Evolutionary conservation across 2,113 vertebrate genomes (phyloP).

Genomic region (Chauna torquata): DNA sequence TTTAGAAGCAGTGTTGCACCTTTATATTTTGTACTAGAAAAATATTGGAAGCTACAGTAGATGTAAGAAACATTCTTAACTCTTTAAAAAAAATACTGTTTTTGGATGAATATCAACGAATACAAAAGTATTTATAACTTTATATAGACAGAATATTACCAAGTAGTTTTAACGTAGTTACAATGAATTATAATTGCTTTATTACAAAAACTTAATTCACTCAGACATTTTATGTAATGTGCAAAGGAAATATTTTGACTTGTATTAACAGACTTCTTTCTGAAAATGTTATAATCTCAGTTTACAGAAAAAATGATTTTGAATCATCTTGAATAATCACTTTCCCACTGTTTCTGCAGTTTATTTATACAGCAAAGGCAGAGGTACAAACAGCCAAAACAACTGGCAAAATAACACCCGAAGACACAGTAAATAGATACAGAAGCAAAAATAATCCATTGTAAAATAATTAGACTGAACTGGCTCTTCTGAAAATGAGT

Average conservation of each 20-base stretch:
- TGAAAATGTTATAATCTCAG: not conserved
- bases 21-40: constrained; percentile 13
- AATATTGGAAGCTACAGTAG: not conserved
- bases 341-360: not conserved
- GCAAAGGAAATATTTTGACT: constrained; percentile 33
- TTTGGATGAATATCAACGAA: not conserved
- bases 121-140: not conserved
- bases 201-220: constrained; percentile 18
- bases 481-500: not conserved
- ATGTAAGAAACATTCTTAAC: not conserved
- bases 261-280: not conserved
- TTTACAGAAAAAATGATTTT: not conserved
- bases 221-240: not conserved
- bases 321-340: not conserved
- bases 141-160: not conserved
- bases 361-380: not conserved
- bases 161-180: constrained; percentile 23
- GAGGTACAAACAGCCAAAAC: not conserved
- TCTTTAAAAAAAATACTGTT: constrained; percentile 12
- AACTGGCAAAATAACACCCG: not conserved
- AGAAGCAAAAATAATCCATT: not conserved
- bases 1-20: not conserved
- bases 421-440: not conserved
- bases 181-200: constrained; percentile 34
- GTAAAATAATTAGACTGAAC: not conserved